Conservation (phyloP, 2,888 invertebrate genomes). For the Agrilus mali region DNA sequence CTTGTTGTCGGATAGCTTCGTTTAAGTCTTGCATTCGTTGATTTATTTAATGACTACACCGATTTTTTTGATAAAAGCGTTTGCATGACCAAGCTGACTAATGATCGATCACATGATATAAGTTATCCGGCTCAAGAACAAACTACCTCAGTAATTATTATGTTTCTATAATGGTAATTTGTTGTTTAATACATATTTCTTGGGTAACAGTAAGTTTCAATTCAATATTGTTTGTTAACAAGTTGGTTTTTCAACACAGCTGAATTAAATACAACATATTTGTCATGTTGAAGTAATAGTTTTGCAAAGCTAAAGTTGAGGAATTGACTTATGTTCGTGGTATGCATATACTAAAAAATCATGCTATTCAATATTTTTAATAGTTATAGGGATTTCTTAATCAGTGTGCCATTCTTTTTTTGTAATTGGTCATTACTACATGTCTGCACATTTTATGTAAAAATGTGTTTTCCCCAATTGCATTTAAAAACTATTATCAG, state of each 20-base stretch:
- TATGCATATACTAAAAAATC: slow-evolving; percentile 25
- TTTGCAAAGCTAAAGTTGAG: too few relatives aligned
- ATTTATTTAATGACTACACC: too few relatives aligned
- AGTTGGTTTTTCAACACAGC: too few relatives aligned
- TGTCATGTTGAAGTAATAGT: slow-evolving; percentile 20
- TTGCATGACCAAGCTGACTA: too few relatives aligned
- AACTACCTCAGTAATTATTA: slow-evolving; percentile 39
- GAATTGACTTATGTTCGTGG: too few relatives aligned
- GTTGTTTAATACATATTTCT: slow-evolving; percentile 34
- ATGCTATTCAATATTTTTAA: slow-evolving; percentile 14
- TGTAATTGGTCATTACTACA: slow-evolving; percentile 16
- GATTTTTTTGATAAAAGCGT: too few relatives aligned
- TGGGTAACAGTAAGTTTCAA: slow-evolving; percentile 22
- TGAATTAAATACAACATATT: slow-evolving; percentile 17
- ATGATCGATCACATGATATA: slow-evolving; percentile 9
- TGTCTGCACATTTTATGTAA: slow-evolving; percentile 3
- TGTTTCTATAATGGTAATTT: slow-evolving; percentile 33
- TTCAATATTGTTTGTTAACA: slow-evolving; percentile 19
- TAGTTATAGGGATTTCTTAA: slow-evolving; percentile 26
- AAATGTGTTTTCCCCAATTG: slow-evolving; percentile 2
- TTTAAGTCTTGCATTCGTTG: background rate
- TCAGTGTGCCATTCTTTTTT: slow-evolving; percentile 35
- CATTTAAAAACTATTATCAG: slow-evolving; percentile 2
- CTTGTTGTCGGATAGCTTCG: slow-evolving; percentile 31
- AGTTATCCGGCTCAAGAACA: slow-evolving; percentile 35